Evolutionary conservation across 2,113 vertebrate species (phyloP).

Genomic region (Pomatostomus ruficeps): DNA sequence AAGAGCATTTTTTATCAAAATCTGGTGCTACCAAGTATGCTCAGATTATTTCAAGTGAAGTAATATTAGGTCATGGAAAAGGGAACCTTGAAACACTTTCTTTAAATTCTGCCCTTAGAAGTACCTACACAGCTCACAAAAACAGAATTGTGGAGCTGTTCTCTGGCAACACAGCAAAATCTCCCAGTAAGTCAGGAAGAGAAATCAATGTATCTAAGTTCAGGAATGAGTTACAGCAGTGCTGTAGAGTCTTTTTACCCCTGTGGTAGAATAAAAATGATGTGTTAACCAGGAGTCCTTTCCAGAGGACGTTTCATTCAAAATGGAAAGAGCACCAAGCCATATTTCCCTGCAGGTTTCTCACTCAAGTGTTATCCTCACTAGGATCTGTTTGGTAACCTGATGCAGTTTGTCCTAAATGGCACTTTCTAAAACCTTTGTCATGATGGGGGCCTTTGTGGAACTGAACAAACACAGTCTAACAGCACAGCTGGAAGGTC

Average conservation of each 20-base stretch:
- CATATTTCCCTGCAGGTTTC: background rate
- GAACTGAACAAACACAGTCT: background rate
- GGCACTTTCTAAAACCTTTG: background rate
- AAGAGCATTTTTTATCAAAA: slow-evolving; percentile 54
- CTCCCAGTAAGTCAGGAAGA: background rate
- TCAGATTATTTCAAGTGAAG: slow-evolving; percentile 22
- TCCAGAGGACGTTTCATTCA: background rate
- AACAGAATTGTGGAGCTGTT: background rate
- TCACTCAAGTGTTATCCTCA: background rate
- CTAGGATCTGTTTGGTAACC: background rate
- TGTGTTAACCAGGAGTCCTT: background rate
- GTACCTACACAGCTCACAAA: background rate
- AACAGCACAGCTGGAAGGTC: background rate
- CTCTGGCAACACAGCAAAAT: background rate
- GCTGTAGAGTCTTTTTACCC: background rate
- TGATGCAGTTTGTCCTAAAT: background rate
- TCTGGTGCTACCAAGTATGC: background rate
- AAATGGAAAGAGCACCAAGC: background rate
- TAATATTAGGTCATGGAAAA: slow-evolving; percentile 4
- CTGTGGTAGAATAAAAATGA: background rate
- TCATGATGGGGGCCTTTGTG: background rate
- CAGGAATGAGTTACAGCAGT: background rate
- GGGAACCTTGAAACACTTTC: background rate
- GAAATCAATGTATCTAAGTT: background rate
- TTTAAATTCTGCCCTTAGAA: background rate